Evolutionary conservation across 2,113 vertebrate species (phyloP).

Genomic region (Indicator maculatus): DNA sequence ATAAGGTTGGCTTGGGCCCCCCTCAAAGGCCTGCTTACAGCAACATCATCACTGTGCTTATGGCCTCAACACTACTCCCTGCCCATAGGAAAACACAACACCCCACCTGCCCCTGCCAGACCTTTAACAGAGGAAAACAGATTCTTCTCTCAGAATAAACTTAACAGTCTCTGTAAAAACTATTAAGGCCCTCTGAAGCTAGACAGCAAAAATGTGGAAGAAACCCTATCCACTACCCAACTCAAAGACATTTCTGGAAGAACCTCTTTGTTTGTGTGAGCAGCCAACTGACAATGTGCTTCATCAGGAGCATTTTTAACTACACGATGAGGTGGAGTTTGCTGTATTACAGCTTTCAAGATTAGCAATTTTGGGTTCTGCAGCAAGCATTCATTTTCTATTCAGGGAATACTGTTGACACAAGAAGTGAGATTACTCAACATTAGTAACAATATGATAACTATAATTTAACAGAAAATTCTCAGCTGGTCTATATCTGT

Average conservation of each 20-base stretch:
- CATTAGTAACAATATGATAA: conserved; percentile 1
- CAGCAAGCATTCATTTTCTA: conserved; percentile 42
- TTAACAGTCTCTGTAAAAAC: not conserved
- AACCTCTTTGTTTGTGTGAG: not conserved
- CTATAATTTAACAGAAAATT: conserved; percentile 35
- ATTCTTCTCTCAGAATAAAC: not conserved
- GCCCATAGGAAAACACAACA: not conserved
- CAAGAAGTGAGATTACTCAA: conserved; percentile 30
- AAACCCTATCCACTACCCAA: not conserved
- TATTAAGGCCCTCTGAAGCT: not conserved
- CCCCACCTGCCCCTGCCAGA: not conserved
- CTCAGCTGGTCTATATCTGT: conserved; percentile 19
- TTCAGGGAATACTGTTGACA: conserved; percentile 35
- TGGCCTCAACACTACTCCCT: not conserved
- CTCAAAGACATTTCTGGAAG: not conserved
- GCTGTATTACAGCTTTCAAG: conserved; percentile 16
- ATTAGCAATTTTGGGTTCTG: not conserved
- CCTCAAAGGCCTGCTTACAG: no score
- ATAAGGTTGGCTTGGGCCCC: no score
- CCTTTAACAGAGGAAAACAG: not conserved
- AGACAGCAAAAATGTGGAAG: not conserved
- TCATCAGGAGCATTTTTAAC: conserved; percentile 20
- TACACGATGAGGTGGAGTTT: not conserved
- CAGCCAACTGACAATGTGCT: not conserved
- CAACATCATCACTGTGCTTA: not conserved